These are phyloP conservation scores for Heliothis virescens DNA, from an alignment of 1,140 invertebrate genomes.

Conservation along the genomic window DNA sequence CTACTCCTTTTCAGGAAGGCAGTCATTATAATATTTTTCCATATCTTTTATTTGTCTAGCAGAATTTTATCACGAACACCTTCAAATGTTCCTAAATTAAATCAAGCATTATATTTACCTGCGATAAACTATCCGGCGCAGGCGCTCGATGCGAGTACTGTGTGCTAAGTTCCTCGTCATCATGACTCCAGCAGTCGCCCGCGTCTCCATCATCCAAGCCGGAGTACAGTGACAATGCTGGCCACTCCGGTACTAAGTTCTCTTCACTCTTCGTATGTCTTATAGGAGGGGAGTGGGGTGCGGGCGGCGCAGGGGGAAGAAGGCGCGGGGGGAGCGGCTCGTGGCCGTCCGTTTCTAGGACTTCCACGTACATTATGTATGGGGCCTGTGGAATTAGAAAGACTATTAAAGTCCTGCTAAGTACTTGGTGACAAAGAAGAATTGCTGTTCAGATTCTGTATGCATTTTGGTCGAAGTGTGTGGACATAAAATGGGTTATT, in stretches of 20 bases:
- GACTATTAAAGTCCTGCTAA: background rate
- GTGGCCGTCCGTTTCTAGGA: conserved; percentile 96
- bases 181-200: conserved; percentile 93
- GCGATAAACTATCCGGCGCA: conserved; percentile 76
- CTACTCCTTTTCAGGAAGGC: background rate
- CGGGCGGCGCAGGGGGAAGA: conserved; percentile 80
- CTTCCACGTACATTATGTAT: conserved; percentile 99
- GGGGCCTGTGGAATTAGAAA: conserved; percentile 91
- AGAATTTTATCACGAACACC: background rate
- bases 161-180: conserved; percentile 95
- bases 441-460: too few species aligned
- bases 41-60: background rate
- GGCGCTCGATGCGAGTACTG: conserved; percentile 74
- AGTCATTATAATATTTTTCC: background rate
- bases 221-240: conserved; percentile 76
- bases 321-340: conserved; percentile 80
- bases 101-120: conserved; percentile 59
- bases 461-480: too few species aligned
- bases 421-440: background rate
- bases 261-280: conserved; percentile 97
- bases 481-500: too few species aligned
- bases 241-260: conserved; percentile 89
- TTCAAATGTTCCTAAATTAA: background rate
- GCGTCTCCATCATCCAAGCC: conserved; percentile 77
- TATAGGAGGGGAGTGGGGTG: conserved; percentile 80